Evolutionary conservation across 1,140 invertebrate genomes (phyloP), one percentile per base, ranked within the genome.

Genomic region (Philopotamus ludificatus): DNA sequence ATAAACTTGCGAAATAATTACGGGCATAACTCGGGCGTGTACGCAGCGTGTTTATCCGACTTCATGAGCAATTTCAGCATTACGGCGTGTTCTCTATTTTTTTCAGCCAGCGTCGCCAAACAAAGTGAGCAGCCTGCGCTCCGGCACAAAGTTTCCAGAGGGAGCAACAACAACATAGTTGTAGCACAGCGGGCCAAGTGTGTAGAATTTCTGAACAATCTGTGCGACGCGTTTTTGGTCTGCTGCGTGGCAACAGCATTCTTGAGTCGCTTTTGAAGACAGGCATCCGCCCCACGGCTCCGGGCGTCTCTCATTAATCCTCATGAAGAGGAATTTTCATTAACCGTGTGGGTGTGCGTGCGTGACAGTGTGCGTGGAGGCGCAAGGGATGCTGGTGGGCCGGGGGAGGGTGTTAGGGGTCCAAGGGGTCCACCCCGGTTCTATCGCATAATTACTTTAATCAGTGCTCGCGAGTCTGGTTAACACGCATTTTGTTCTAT

Each of bases 151-250:
- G 28, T 34, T 34, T 34, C 12, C 28, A 34, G 28, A 12, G 28
- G 28, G 8, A 39, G 34, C 34, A 39, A n/a, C 34, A 39, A 8
- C 7, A 47, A 47, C 44, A 47, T 47, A 47, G 44, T 47, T 47
- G 10, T 20, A 4, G 18, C 44, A 20, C 4, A 9, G 28, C 28
- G 4, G 44, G n/a, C n/a, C n/a, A 47, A 60, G 41, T 60, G 57
- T 39, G 23, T 12, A 63, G 62, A 68, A 68, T 68, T 59, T 54
- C 8, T n/a, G 41, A 68, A 65, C 66, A 68, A 68, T 68, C 66
- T 68, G 55, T 54, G 62, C 62, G 61, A 54, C 66, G 62, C 49
- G 62, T 67, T 67, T 67, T 67, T 67, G 66, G 66, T 63, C 42
- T 63, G 53, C 47, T 26, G 18, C 59, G 59, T 53, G 66, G 66